Evolutionary conservation across 2,113 vertebrate genomes (phyloP), one percentile per base, ranked within the genome.

Genomic region (Bufo gargarizans): DNA sequence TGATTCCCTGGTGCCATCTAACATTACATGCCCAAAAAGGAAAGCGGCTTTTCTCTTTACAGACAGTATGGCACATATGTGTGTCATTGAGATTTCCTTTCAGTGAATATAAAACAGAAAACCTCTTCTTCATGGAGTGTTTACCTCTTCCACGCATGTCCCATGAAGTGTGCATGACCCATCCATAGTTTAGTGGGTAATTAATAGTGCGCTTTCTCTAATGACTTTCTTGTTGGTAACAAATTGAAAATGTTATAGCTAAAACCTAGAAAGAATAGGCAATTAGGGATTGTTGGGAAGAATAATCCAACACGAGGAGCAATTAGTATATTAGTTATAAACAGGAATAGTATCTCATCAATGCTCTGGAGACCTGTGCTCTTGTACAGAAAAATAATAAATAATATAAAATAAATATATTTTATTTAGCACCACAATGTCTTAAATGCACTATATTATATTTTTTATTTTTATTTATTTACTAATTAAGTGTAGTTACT

Each of bases 11-110:
- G 45, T 43, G 56, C 59, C 58, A 17, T 20, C 53, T 86, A 8
- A 78, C 56, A 55, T 49, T 53, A 78, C 45, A 78, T 65, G 85
- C 50, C 58, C n/a, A 77, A 43, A 78, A 55, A 86, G 74, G 49
- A 53, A 78, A 78, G 14, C 49, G 10, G 12, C 13, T 33, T 79
- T 79, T 79, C 47, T 63, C 22, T 55, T 49, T 78, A 33, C 78
- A n/a, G 78, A 53, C 20, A 77, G 10, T 49, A 67, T 17, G 56
- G 50, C 6, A 16, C 14, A 12, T 4, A 20, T 7, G 6, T 47
- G 17, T 4, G 13, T 47, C 58, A 22, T 49, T 58, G 22, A 12
- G 20, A 47, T 56, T 74, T 20, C 45, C 19, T 19, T 72, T 20
- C 2, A 1, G 13, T 20, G n/a, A 72, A 49, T 20, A 77, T 19